A percentile compares a stretch with the other conserved stretches of the same genome.
These are phyloP conservation scores for Entelurus aequoreus DNA, from an alignment of 2,113 vertebrate species.

Conservation along the genomic window DNA sequence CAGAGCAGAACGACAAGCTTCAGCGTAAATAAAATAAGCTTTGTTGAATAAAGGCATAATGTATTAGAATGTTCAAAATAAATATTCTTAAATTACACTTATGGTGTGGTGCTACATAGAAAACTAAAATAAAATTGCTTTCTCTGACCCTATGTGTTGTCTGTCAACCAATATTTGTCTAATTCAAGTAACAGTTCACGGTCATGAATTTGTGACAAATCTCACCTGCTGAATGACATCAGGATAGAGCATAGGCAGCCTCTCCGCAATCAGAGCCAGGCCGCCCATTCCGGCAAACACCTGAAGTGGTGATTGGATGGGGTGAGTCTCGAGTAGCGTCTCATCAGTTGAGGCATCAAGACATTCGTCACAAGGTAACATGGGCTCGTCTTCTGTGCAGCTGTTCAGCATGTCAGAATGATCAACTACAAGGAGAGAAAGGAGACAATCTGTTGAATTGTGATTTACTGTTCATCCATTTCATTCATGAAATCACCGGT, in stretches of 20 bases:
- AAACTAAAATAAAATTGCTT: too few species aligned
- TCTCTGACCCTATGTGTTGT: too few species aligned
- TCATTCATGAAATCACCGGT: too few species aligned
- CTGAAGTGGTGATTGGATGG: conserved; percentile 95
- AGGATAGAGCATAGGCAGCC: conserved; percentile 96
- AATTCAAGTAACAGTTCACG: too few species aligned
- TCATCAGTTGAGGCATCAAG: conserved; percentile 87
- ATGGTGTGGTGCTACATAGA: too few species aligned
- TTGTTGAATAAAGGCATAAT: too few species aligned
- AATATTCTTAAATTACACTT: too few species aligned
- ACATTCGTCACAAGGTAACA: conserved; percentile 84
- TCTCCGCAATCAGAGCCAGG: conserved; percentile 93
- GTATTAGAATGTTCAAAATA: too few species aligned
- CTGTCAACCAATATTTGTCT: too few species aligned
- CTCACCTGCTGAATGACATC: conserved; percentile 97
- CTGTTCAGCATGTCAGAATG: conserved; percentile 86
- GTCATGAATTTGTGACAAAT: neutral
- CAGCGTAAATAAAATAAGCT: too few species aligned
- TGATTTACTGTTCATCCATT: conserved; percentile 9
- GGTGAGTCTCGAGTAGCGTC: conserved; percentile 88
- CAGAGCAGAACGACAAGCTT: too few species aligned
- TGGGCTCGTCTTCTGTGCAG: conserved; percentile 88
- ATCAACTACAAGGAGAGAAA: conserved; percentile 68
- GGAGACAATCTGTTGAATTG: conserved; percentile 28
- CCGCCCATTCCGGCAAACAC: conserved; percentile 98